Percentiles rank a stretch among this genome's conserved stretches.
Evolutionary conservation across 2,888 invertebrate genomes (phyloP).

Genomic region (Xestia c-nigrum): DNA sequence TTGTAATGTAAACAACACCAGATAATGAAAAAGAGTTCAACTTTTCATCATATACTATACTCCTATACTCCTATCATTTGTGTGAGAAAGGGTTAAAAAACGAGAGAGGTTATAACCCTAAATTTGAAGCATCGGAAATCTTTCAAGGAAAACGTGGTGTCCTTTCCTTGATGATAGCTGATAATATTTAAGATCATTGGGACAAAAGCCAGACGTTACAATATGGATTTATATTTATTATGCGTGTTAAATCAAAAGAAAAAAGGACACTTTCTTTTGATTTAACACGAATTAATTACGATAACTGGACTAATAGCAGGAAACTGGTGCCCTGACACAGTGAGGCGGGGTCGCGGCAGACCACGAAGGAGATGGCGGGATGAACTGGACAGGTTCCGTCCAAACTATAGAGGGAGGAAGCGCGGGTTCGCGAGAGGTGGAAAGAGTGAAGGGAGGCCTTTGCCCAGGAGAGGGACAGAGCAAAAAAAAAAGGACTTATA

Average conservation of each 20-base stretch:
- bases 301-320: no score
- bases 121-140: not conserved
- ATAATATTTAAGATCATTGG: not conserved
- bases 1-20: not conserved
- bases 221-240: not conserved
- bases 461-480: no score
- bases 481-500: no score
- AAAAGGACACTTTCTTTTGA: not conserved
- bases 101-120: not conserved
- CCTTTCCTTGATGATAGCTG: not conserved
- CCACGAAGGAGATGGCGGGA: no score
- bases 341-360: no score
- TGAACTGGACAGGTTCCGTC: no score
- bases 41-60: not conserved
- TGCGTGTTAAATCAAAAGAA: no score
- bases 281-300: not conserved
- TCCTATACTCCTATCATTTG: no score
- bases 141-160: not conserved
- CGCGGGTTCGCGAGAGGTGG: no score
- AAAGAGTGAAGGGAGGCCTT: no score
- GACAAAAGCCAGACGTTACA: not conserved
- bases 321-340: no score
- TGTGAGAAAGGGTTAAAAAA: not conserved
- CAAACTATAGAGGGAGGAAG: no score
- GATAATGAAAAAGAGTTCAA: not conserved